These are phyloP conservation scores for Pelecanoides urinatrix DNA, from an alignment of 2,113 vertebrate species.

Conservation along the genomic window DNA sequence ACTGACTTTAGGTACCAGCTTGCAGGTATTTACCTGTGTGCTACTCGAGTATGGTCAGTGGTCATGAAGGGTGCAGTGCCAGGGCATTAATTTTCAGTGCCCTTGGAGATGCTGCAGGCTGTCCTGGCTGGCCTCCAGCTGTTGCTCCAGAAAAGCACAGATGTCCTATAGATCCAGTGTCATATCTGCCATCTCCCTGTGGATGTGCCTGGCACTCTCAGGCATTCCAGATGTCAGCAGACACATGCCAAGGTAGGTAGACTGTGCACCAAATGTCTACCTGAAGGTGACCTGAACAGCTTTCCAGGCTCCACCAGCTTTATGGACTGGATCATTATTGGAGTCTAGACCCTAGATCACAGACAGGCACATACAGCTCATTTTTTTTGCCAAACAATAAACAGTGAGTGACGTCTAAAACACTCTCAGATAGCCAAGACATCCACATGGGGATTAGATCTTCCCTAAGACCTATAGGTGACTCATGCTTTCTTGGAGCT, in stretches of 20 bases:
- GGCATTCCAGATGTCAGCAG: not conserved
- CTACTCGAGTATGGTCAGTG: not conserved
- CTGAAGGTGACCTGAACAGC: not conserved
- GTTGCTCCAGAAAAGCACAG: not conserved
- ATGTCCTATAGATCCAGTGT: not conserved
- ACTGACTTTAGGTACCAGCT: not conserved
- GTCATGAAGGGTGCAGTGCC: not conserved
- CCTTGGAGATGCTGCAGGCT: not conserved
- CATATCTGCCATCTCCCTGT: not conserved
- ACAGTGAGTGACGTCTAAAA: not conserved
- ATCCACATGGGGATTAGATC: not conserved
- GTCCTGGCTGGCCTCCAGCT: not conserved
- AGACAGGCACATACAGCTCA: not conserved
- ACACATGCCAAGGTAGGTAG: not conserved
- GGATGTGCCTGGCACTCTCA: not conserved
- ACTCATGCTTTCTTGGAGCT: not conserved
- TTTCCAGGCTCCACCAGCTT: not conserved
- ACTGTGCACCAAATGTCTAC: not conserved
- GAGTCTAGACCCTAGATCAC: not conserved
- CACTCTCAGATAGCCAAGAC: not conserved
- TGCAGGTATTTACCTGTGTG: not conserved
- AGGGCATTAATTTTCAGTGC: not conserved
- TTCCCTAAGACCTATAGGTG: not conserved
- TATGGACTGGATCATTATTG: not conserved
- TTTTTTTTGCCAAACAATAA: not conserved